These are phyloP conservation scores for Isichthys henryi DNA, from an alignment of 2,113 vertebrate species.

Conservation along the genomic window DNA sequence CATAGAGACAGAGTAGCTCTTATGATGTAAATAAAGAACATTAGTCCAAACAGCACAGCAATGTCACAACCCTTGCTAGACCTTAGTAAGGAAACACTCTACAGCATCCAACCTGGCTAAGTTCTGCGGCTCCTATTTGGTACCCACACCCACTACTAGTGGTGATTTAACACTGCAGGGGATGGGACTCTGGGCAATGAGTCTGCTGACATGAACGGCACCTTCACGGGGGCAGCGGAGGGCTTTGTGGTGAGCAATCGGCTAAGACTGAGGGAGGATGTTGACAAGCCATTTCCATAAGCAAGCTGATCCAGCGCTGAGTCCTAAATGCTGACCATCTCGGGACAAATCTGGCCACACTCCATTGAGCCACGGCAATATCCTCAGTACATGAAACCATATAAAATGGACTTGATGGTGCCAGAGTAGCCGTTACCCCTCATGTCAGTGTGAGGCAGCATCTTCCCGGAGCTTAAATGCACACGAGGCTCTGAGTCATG, in stretches of 20 bases:
- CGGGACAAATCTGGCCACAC: conserved; percentile 43
- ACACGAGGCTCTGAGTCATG: background rate
- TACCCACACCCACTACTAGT: conserved; percentile 6
- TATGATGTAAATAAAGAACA: background rate
- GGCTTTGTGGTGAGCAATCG: conserved; percentile 35
- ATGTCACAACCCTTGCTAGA: background rate
- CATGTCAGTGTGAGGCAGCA: background rate
- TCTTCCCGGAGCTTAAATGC: background rate
- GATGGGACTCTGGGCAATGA: conserved; percentile 29
- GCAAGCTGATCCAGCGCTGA: conserved; percentile 20
- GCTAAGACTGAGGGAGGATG: conserved; percentile 37
- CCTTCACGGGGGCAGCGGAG: conserved; percentile 36
- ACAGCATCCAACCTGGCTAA: background rate
- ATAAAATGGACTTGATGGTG: conserved; percentile 33
- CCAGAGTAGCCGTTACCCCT: conserved; percentile 22
- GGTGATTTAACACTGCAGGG: conserved; percentile 12
- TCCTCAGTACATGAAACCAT: conserved; percentile 38
- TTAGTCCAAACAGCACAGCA: background rate
- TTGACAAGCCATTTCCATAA: conserved; percentile 54
- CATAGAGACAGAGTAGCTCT: background rate
- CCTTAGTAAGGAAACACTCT: background rate
- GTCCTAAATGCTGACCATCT: conserved; percentile 41
- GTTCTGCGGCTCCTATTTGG: background rate
- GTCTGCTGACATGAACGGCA: conserved; percentile 36
- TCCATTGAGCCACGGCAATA: conserved; percentile 51